These are phyloP conservation scores for Sigmodon hispidus DNA, from an alignment of 2,113 vertebrate genomes.

Conservation along the genomic window DNA sequence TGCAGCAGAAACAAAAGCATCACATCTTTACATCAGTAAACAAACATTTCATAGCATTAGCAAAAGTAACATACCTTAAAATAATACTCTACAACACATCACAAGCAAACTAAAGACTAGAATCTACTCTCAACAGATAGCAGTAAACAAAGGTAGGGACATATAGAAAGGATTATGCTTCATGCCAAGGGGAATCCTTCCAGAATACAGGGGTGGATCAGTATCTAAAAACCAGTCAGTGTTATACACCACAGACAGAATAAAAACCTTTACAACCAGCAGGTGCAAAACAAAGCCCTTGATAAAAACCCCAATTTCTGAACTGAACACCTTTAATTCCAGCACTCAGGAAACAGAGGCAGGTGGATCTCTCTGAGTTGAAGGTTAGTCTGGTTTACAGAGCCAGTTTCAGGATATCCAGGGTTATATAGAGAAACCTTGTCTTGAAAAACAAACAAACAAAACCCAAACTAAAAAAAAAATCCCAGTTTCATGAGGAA, in stretches of 20 bases:
- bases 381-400: too few relatives aligned
- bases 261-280: not conserved
- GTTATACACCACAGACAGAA: not conserved
- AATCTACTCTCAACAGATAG: not conserved
- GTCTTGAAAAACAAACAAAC: not conserved
- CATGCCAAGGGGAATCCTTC: not conserved
- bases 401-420: not conserved
- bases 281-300: not conserved
- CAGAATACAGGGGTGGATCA: not conserved
- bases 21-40: too few relatives aligned
- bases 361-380: not conserved
- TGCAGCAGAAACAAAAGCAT: too few relatives aligned
- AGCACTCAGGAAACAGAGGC: not conserved
- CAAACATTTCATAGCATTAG: too few relatives aligned
- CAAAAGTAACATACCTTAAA: too few relatives aligned
- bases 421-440: not conserved
- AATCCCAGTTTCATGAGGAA: not conserved
- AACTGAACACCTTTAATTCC: not conserved
- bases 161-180: not conserved
- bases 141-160: not conserved
- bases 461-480: not conserved
- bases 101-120: not conserved
- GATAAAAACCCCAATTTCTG: not conserved
- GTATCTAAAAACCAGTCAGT: not conserved
- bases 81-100: too few relatives aligned